These are phyloP conservation scores for Allygus modestus DNA, from an alignment of 2,888 invertebrate species.

Conservation along the genomic window DNA sequence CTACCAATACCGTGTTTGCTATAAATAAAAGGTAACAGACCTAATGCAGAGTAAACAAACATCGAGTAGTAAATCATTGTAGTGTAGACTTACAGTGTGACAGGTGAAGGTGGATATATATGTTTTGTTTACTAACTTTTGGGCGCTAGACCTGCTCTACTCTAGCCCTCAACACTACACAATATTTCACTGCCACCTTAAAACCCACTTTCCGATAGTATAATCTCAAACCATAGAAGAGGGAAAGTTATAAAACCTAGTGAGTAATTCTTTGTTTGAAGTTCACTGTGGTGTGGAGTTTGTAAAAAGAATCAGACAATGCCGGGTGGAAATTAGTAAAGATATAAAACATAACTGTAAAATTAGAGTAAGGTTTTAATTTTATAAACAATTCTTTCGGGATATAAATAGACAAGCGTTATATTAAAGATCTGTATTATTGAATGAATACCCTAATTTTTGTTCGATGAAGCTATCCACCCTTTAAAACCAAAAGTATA, in stretches of 20 bases:
- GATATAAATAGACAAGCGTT: too few species aligned
- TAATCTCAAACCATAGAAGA: neutral
- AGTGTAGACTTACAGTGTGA: neutral
- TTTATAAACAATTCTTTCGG: too few species aligned
- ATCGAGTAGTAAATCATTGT: neutral
- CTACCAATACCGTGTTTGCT: neutral
- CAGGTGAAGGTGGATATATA: neutral
- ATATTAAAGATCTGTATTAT: too few species aligned
- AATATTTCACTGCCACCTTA: neutral
- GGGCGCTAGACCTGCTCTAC: neutral
- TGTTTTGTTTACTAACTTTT: conserved; percentile 1
- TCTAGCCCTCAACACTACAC: neutral
- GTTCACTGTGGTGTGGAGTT: neutral
- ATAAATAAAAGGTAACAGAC: neutral
- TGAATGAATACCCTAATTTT: too few species aligned
- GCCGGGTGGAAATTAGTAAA: neutral
- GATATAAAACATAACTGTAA: too few species aligned
- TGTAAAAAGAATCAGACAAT: neutral
- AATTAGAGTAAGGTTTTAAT: too few species aligned
- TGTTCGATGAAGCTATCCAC: too few species aligned
- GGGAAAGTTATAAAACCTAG: too few species aligned
- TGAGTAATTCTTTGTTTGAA: neutral
- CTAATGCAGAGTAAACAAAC: neutral
- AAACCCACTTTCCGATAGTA: neutral
- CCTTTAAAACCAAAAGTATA: too few species aligned